Base-by-base conservation (phyloP, 2,797 vertebrate species). In the Phaenicophaeus curvirostris region DNA sequence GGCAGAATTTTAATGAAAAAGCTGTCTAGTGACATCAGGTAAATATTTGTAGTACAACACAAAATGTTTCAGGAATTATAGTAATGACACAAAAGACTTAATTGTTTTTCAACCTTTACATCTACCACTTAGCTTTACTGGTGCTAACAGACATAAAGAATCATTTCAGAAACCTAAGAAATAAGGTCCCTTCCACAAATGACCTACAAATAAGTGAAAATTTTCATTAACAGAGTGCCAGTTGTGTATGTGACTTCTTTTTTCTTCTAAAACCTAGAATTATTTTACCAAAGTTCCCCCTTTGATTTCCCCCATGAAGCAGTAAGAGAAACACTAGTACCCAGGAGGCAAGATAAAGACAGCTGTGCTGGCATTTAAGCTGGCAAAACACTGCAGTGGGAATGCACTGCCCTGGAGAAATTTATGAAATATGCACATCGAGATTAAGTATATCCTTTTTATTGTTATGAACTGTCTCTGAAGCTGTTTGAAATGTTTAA, bases 311-410 rank as follows among this genome's bases (percentile, higher is more conserved):
- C 71, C 44, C 11, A 67, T 90, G 92, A 94, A 94, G 66, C 67
- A 62, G 89, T 89, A 90, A 31, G 25, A 86, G 42, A 77, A 95
- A 89, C 77, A 87, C 58, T 59, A 42, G 85, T 87, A 92, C 86
- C 89, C 95, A 78, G 76, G 65, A 83, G 92, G 79, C 79, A 87
- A 86, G 86, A 96, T 58, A 85, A 85, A 94, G 89, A 89, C 95
- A 96, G 84, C 94, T 97, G 94, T 87, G 88, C 92, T 94, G 94
- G 91, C 89, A 88, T 94, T 96, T 91, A 92, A 90, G 91, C 91
- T 95, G 81, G 73, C 84, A 95, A 95, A 95, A 73, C 61, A 63
- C 77, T 91, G 62, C 89, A 95, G 74, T 91, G 90, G 96, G 89
- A 97, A 94, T 91, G 72, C 83, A 91, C 53, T 92, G 62, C 96